A percentile compares a stretch with the other conserved stretches of the same genome.
Conservation (phyloP, 2,797 vertebrate species). For the Acipenser ruthenus region DNA sequence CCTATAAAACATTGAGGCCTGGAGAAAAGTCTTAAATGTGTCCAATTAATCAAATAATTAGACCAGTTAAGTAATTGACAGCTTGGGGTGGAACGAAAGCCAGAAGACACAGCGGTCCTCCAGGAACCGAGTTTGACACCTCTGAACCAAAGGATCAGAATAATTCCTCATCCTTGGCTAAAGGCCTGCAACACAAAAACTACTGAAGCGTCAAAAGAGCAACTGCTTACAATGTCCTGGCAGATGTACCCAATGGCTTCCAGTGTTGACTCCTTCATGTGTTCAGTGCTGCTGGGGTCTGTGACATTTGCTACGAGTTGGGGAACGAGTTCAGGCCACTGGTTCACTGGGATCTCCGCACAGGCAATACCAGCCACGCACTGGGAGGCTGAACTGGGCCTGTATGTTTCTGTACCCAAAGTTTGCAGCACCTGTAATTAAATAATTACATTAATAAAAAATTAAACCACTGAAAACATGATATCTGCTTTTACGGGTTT, state of each 20-base stretch:
- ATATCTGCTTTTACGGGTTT: no score
- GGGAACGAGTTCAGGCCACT: conserved; percentile 94
- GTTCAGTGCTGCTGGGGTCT: conserved; percentile 86
- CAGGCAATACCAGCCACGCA: conserved; percentile 98
- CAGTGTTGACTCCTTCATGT: conserved; percentile 97
- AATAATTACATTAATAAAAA: no score
- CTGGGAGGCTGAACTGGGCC: conserved; percentile 93
- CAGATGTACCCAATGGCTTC: conserved; percentile 99
- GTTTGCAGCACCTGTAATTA: conserved; percentile 80
- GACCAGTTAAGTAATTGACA: no score
- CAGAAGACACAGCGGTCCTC: no score
- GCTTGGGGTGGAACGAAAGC: no score
- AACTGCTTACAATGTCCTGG: conserved; percentile 90
- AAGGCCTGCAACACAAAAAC: neutral
- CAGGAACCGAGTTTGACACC: no score
- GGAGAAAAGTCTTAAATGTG: no score
- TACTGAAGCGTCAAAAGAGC: neutral
- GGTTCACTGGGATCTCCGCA: conserved; percentile 89
- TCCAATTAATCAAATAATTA: no score
- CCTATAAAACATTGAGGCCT: no score
- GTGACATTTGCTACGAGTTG: conserved; percentile 93
- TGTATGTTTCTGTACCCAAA: conserved; percentile 89
- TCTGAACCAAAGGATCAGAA: no score
- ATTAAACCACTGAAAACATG: no score
- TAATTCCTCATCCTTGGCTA: neutral